phyloP scores from a whole-genome alignment of 2,888 invertebrate species.

The Pammene aurita region DNA sequence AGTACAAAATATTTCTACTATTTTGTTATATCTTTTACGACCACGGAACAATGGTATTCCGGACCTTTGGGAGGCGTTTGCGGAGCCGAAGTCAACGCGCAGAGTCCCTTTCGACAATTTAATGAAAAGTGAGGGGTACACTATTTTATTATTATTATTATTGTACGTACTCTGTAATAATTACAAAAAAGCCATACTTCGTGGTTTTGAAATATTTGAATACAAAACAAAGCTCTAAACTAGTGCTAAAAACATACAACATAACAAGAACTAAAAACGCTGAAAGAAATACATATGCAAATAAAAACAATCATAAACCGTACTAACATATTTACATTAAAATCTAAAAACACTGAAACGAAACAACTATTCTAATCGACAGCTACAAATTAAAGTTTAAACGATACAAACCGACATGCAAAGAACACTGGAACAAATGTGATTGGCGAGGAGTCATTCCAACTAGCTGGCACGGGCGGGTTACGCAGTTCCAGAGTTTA shows the following conservation, averaged over 20 bases:
- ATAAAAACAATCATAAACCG: slow-evolving; percentile 2
- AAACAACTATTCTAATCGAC: slow-evolving; percentile 48
- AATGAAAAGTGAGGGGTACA: too few relatives aligned
- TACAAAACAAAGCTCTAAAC: slow-evolving; percentile 9
- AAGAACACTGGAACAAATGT: slow-evolving; percentile 64
- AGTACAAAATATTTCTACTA: not conserved
- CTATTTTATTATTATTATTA: too few relatives aligned
- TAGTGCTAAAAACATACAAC: not conserved
- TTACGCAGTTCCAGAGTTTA: not conserved
- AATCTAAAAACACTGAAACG: slow-evolving; percentile 25
- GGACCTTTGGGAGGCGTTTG: too few relatives aligned
- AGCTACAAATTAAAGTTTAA: slow-evolving; percentile 62
- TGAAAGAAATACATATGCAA: slow-evolving; percentile 18
- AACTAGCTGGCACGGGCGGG: not conserved
- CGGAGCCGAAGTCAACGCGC: too few relatives aligned
- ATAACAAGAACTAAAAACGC: slow-evolving; percentile 7
- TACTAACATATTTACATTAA: not conserved
- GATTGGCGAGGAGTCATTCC: slow-evolving; percentile 62
- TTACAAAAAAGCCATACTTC: too few relatives aligned
- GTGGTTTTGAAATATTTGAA: not conserved
- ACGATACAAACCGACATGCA: slow-evolving; percentile 75
- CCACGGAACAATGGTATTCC: too few relatives aligned
- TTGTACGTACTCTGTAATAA: too few relatives aligned
- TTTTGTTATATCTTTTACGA: too few relatives aligned
- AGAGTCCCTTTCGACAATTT: too few relatives aligned